Conservation (phyloP, 2,888 invertebrate genomes). For the Anagyrus pseudococci region DNA sequence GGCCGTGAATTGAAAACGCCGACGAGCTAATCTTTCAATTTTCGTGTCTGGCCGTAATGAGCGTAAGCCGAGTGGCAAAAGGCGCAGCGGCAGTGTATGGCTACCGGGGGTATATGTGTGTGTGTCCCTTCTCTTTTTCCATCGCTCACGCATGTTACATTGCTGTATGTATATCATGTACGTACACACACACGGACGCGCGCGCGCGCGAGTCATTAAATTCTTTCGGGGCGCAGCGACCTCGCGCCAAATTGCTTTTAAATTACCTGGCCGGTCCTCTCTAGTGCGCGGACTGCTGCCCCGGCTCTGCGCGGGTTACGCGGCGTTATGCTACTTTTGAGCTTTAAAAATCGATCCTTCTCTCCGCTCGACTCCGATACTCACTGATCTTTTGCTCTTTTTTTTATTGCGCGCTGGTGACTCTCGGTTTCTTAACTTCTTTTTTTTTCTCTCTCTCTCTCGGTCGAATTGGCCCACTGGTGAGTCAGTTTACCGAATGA, state of each 20-base stretch:
- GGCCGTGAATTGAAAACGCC: constrained; percentile 32
- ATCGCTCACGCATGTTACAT: not conserved
- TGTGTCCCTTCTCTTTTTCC: constrained; percentile 15
- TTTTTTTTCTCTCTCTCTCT: not conserved
- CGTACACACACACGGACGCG: not conserved
- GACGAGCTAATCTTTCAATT: constrained; percentile 38
- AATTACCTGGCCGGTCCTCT: constrained; percentile 39
- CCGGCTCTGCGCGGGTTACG: too few relatives aligned
- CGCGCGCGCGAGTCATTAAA: constrained; percentile 40
- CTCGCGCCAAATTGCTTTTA: constrained; percentile 47
- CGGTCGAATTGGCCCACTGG: not conserved
- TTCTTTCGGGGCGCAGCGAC: constrained; percentile 43
- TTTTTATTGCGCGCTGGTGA: too few relatives aligned
- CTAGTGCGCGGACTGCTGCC: too few relatives aligned
- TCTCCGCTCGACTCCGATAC: too few relatives aligned
- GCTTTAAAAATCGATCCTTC: too few relatives aligned
- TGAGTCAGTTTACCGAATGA: not conserved
- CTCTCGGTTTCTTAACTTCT: too few relatives aligned
- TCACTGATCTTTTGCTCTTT: too few relatives aligned
- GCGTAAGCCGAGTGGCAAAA: constrained; percentile 35
- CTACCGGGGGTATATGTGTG: constrained; percentile 15
- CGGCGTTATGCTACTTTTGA: too few relatives aligned
- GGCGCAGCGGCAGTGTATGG: too few relatives aligned
- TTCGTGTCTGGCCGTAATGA: constrained; percentile 36
- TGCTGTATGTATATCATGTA: not conserved